Evolutionary conservation across 1,140 invertebrate species (phyloP).

Genomic region (Chlorops oryzae): DNA sequence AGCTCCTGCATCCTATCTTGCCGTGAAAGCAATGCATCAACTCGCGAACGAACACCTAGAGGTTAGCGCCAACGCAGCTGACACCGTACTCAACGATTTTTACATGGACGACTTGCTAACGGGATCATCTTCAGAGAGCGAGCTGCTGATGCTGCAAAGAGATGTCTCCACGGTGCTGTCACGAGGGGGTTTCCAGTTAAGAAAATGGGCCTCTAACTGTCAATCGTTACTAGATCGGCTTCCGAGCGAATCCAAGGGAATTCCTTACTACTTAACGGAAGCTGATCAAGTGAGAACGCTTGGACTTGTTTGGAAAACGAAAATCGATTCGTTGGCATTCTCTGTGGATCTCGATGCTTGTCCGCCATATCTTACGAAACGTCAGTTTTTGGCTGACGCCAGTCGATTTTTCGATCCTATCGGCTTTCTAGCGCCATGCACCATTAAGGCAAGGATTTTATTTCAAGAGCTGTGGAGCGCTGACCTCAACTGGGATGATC

Average conservation of each 20-base stretch:
- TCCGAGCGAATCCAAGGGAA: neutral
- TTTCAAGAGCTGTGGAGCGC: no score
- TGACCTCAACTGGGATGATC: no score
- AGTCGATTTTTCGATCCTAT: slow-evolving; percentile 38
- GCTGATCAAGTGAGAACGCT: slow-evolving; percentile 1
- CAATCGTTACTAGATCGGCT: slow-evolving; percentile 4
- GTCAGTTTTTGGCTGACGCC: slow-evolving; percentile 37
- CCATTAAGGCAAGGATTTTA: no score
- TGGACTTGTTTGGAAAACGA: slow-evolving; percentile 4
- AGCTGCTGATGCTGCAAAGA: neutral
- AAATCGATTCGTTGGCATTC: neutral
- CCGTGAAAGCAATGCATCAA: slow-evolving; percentile 32
- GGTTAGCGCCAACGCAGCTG: neutral
- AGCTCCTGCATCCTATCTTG: slow-evolving; percentile 33
- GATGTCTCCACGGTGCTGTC: slow-evolving; percentile 10
- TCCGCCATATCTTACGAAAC: slow-evolving; percentile 30
- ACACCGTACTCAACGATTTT: slow-evolving; percentile 15
- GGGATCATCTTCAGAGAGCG: neutral
- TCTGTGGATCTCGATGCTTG: neutral
- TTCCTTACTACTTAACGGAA: neutral
- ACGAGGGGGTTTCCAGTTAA: slow-evolving; percentile 20
- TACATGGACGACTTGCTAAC: neutral
- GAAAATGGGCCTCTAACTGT: slow-evolving; percentile 30
- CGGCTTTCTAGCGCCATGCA: slow-evolving; percentile 42
- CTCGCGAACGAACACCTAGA: neutral